Base-by-base conservation (phyloP, 2,113 vertebrate genomes). In the Oreochromis tanganicae region DNA sequence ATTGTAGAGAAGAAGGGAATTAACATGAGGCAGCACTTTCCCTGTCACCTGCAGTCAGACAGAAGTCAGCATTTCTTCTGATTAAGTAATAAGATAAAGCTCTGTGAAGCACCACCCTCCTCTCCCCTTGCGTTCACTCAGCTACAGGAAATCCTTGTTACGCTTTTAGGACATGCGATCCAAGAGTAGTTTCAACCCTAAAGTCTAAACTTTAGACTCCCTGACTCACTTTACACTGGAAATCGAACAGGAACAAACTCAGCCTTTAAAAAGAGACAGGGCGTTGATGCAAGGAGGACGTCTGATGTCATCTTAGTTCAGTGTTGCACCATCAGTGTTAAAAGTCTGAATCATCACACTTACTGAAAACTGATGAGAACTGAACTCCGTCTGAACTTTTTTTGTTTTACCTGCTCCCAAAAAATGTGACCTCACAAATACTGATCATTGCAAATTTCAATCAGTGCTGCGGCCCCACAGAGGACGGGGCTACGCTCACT, bases 61-160 rank as follows among this genome's bases (percentile, higher is more conserved):
- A 17, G 36, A 57, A 29, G 63, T 91, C 85, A 89, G 85, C 85
- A 10, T 43, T 87, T 90, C n/a, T 48, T 79, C 59, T 79, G 66
- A 86, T 81, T 4, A 84, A 57, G 4, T 84, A 55, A 83, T 2
- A 90, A 41, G 54, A 59, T 87, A 24, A 87, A 84, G 6, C 48
- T 54, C 27, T 3, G 6, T 14, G 7, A 3, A 34, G 36, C 19
- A 6, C 68, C 13, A 2, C 3, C 17, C 14, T 34, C 43, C 71
- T 61, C 38, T 43, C 66, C 43, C 66, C 0, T 5, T 43, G 38
- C 61, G 3, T 24, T 50, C 71, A 48, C 43, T 19, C 43, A 19
- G 71, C 43, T 50, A 6, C 24, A 29, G 14, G 24, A 75, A 48
- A 29, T 29, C 4, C 71, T 29, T 27, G n/a, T 50, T 29, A 48